A percentile compares a stretch with the other conserved stretches of the same genome.
Evolutionary conservation across 2,113 vertebrate genomes (phyloP).

Genomic region (Pseudorectes ferrugineus): DNA sequence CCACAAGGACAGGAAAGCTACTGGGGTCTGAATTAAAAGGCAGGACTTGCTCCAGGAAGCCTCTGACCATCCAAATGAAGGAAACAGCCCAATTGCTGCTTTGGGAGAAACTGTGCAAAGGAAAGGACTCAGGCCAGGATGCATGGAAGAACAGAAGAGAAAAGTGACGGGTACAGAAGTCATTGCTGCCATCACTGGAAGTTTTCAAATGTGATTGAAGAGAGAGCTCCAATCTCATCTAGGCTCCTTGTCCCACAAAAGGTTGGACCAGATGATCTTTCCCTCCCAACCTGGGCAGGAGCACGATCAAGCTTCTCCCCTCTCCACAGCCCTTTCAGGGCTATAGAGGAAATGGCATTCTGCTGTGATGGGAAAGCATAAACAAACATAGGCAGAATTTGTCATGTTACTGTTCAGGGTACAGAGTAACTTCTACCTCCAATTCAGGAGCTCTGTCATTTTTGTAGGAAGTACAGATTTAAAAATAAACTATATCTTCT

Average conservation of each 20-base stretch:
- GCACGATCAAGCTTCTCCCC: background rate
- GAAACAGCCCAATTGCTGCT: fast-evolving
- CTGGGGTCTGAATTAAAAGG: background rate
- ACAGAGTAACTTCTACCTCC: background rate
- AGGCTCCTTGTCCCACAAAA: background rate
- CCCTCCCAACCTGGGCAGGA: background rate
- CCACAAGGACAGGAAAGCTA: background rate
- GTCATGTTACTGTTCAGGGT: background rate
- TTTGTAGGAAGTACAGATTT: background rate
- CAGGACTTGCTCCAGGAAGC: background rate
- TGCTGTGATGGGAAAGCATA: background rate
- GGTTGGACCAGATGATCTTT: background rate
- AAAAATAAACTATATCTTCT: background rate
- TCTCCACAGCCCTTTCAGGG: background rate
- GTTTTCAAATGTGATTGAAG: background rate
- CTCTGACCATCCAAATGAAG: background rate
- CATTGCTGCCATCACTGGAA: background rate
- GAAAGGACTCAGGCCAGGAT: background rate
- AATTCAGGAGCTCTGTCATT: background rate
- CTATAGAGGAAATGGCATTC: background rate
- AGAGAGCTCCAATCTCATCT: background rate
- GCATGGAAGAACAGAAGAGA: background rate
- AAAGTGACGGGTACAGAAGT: background rate
- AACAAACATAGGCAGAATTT: background rate
- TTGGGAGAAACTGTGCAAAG: background rate